Evolutionary conservation across 1,140 invertebrate species (phyloP).

Genomic region (Daktulosphaira vitifoliae): DNA sequence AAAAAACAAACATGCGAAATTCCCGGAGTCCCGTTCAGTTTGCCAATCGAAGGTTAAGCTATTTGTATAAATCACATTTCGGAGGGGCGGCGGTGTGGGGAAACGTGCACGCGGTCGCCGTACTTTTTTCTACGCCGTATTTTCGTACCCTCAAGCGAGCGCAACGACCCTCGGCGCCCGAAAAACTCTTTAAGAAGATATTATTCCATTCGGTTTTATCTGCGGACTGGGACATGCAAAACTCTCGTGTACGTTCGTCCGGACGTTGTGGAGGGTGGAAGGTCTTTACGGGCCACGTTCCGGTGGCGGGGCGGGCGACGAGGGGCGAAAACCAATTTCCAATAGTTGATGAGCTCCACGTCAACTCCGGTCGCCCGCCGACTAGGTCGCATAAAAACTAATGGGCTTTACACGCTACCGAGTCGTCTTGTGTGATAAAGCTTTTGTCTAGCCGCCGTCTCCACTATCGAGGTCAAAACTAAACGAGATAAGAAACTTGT

Average conservation of each 20-base stretch:
- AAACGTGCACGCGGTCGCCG: no score
- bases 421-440: not conserved
- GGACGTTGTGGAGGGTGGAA: not conserved
- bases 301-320: not conserved
- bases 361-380: not conserved
- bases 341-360: constrained; percentile 24
- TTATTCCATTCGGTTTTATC: constrained; percentile 27
- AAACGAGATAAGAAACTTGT: no score
- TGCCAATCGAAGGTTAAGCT: constrained; percentile 31
- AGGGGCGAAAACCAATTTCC: constrained; percentile 23
- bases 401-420: not conserved
- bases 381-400: constrained; percentile 18
- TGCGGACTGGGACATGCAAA: constrained; percentile 33
- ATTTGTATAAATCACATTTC: constrained; percentile 33
- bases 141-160: constrained; percentile 13
- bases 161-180: constrained; percentile 29
- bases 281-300: constrained; percentile 15
- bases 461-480: no score
- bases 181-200: constrained; percentile 18
- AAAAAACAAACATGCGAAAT: constrained; percentile 27
- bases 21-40: not conserved
- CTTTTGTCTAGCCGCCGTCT: no score
- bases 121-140: not conserved
- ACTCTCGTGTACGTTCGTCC: not conserved
- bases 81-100: constrained; percentile 5